Conservation (phyloP, 2,113 vertebrate genomes). For the Climacteris rufus region DNA sequence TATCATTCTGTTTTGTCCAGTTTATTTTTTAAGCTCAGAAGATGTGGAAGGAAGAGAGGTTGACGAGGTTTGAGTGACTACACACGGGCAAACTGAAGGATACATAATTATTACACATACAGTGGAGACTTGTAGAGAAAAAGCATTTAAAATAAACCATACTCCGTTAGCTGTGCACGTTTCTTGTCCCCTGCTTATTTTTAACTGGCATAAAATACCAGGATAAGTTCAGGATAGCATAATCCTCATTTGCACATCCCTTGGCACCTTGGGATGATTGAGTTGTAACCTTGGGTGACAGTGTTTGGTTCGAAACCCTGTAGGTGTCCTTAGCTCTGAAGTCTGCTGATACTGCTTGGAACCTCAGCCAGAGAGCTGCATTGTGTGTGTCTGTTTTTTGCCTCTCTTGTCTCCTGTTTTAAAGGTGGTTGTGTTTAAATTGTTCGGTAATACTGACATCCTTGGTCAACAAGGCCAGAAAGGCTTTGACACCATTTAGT, state of each 20-base stretch:
- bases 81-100: not conserved
- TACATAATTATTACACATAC: not conserved
- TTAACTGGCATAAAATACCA: not conserved
- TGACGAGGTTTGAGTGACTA: not conserved
- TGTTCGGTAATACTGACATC: not conserved
- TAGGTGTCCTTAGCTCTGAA: not conserved
- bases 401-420: not conserved
- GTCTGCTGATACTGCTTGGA: not conserved
- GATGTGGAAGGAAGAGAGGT: not conserved
- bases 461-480: not conserved
- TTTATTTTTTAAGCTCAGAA: not conserved
- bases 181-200: not conserved
- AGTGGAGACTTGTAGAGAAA: not conserved
- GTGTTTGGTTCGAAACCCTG: fast-evolving
- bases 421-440: not conserved
- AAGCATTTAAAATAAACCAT: not conserved
- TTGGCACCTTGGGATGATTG: not conserved
- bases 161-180: not conserved
- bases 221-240: not conserved
- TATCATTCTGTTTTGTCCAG: not conserved
- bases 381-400: not conserved
- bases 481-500: not conserved
- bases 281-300: not conserved
- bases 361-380: not conserved
- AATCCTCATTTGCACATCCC: not conserved